These are phyloP conservation scores for Crepidodera aurea DNA, from an alignment of 2,888 invertebrate species.

Conservation along the genomic window DNA sequence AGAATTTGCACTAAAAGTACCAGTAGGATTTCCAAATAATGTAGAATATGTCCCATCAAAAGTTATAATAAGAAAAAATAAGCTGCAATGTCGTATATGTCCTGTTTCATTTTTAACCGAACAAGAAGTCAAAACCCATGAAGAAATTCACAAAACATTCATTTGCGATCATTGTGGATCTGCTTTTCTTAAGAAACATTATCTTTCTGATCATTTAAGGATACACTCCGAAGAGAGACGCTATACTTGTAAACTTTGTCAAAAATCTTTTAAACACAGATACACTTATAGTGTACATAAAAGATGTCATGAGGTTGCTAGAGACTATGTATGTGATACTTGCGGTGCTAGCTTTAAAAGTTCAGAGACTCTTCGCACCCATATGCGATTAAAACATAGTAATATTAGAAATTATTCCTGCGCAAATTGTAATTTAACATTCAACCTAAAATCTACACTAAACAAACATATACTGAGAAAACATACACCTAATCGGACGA, in stretches of 20 bases:
- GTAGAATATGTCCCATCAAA: conserved; percentile 30
- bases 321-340: conserved; percentile 47
- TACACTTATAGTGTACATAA: conserved; percentile 49
- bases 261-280: conserved; percentile 48
- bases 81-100: conserved; percentile 31
- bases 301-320: conserved; percentile 48
- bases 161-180: conserved; percentile 44
- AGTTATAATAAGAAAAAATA: conserved; percentile 18
- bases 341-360: conserved; percentile 51
- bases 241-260: conserved; percentile 47
- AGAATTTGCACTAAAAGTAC: conserved; percentile 26
- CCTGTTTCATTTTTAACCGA: conserved; percentile 22
- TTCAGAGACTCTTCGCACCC: conserved; percentile 48
- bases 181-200: conserved; percentile 40
- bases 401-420: conserved; percentile 48
- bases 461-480: conserved; percentile 46
- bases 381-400: conserved; percentile 46
- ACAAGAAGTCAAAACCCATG: conserved; percentile 28
- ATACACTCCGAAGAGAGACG: conserved; percentile 46
- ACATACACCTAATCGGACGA: conserved; percentile 29
- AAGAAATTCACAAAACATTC: conserved; percentile 39
- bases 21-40: conserved; percentile 25
- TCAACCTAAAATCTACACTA: conserved; percentile 49
- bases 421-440: conserved; percentile 46
- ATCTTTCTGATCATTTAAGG: conserved; percentile 42